Evolutionary conservation across 2,113 vertebrate species (phyloP), one percentile per base, ranked within the genome.

Genomic region (Cathartes aura): DNA sequence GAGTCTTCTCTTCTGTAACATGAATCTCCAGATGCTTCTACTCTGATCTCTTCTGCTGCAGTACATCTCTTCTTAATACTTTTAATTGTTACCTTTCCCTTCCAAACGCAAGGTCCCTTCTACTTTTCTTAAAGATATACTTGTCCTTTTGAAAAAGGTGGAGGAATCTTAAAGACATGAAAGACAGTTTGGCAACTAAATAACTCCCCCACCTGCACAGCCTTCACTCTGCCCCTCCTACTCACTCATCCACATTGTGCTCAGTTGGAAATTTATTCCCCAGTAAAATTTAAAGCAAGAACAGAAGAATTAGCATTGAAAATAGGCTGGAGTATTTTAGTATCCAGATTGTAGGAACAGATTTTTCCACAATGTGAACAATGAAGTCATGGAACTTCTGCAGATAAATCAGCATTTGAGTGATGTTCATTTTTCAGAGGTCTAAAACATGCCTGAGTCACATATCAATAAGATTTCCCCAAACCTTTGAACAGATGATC

Each of bases 171-270:
- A 2, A 9, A 87, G 74, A 43, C 17, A 4, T 40, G 90, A 87
- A 66, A 89, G 78, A 50, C 91, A 82, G 30, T 82, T 93, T 87
- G 82, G 66, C 34, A 92, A 82, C 6, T 23, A 21, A 72, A 27
- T 14, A 63, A 94, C 74, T 88, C 52, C 70, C 64, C 43, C 73
- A 82, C 47, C 94, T 58, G 82, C 91, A 75, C 60, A 90, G 58
- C 79, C 63, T 73, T 66, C 93, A 29, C 82, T 90, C 82, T 42
- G 91, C 63, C 80, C 75, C 94, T 90, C 91, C 94, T 24, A 45
- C 74, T 43, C 74, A 9, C 78, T 60, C 79, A 75, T 22, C 82
- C 56, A 1, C 82, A 38, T 50, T 38, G 79, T 83, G 63, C 79
- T 87, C 22, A 9, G 19, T 2, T 15, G 24, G 64, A 81, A 90